phyloP scores from a whole-genome alignment of 2,797 vertebrate species.

The Sebastes paucispinis region DNA sequence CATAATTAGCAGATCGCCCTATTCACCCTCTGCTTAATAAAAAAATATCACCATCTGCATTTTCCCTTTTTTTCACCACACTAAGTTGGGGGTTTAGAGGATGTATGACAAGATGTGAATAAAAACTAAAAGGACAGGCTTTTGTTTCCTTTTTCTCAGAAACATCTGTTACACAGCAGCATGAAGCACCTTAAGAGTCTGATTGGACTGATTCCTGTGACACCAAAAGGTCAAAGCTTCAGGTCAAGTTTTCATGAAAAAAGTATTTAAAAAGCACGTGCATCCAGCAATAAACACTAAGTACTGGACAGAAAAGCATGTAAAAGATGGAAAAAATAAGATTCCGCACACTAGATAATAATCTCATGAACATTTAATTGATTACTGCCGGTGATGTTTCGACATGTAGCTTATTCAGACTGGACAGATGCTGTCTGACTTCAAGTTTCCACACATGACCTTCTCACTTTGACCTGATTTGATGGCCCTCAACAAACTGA shows the following conservation, averaged over 20 bases:
- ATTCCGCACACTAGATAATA: too few relatives aligned
- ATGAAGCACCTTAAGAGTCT: background rate
- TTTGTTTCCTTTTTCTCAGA: background rate
- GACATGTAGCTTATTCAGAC: too few relatives aligned
- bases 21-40: constrained; percentile 35
- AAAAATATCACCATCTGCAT: constrained; percentile 20
- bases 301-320: too few relatives aligned
- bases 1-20: constrained; percentile 55
- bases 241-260: background rate
- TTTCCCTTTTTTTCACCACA: background rate
- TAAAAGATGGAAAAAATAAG: too few relatives aligned
- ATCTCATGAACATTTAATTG: too few relatives aligned
- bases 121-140: background rate
- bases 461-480: background rate
- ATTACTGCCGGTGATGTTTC: too few relatives aligned
- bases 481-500: background rate
- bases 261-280: too few relatives aligned
- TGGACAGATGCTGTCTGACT: too few relatives aligned
- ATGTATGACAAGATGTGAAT: background rate
- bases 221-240: background rate
- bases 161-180: background rate
- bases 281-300: too few relatives aligned
- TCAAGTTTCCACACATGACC: background rate
- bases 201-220: background rate
- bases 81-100: constrained; percentile 4